Conservation (phyloP, 2,113 vertebrate species). For the Pungitius pungitius region DNA sequence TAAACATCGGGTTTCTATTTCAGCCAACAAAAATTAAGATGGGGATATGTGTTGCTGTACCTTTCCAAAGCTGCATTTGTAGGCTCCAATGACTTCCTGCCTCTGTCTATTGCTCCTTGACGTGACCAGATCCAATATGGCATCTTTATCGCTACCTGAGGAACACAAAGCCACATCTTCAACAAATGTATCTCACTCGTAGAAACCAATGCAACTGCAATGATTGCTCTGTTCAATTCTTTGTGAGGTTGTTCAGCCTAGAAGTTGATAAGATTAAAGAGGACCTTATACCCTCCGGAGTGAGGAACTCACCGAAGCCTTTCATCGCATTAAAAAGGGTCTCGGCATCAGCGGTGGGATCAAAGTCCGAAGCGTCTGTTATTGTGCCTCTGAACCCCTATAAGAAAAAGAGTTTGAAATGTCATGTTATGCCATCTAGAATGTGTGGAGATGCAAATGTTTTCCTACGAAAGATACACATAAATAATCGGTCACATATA, state of each 20-base stretch:
- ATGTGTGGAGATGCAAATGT: background rate
- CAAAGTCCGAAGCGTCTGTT: constrained; percentile 84
- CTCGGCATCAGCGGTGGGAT: constrained; percentile 88
- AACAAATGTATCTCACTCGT: background rate
- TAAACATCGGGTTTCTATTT: background rate
- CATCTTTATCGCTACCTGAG: constrained; percentile 94
- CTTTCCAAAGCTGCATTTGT: constrained; percentile 94
- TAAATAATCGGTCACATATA: background rate
- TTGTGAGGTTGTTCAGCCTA: background rate
- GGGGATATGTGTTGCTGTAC: constrained; percentile 68
- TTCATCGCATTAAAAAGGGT: constrained; percentile 94
- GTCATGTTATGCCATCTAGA: background rate
- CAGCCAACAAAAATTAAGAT: background rate
- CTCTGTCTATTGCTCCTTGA: constrained; percentile 92
- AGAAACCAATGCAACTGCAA: background rate
- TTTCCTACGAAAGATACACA: background rate
- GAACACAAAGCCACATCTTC: constrained; percentile 26
- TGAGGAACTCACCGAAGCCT: constrained; percentile 87
- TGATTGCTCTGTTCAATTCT: background rate
- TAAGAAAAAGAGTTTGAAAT: constrained; percentile 9
- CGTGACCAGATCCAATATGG: constrained; percentile 92
- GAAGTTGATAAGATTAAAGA: background rate
- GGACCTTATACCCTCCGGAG: constrained; percentile 10
- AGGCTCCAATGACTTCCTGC: constrained; percentile 86
- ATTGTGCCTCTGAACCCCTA: constrained; percentile 91